A percentile compares a stretch with the other conserved stretches of the same genome.
phyloP scores from a whole-genome alignment of 2,797 vertebrate genomes.

The Sebastes nivosus region DNA sequence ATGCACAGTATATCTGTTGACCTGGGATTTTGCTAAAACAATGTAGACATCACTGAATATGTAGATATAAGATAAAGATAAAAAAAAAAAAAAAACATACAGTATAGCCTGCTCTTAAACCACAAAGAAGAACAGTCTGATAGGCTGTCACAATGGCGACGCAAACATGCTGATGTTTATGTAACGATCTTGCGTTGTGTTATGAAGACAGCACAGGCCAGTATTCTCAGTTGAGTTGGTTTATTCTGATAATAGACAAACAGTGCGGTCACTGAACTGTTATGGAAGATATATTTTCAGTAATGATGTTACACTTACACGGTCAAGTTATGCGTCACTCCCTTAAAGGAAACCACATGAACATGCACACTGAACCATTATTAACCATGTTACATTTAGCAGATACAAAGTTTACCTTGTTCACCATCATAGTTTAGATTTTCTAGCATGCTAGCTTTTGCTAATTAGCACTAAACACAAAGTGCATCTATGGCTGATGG shows the following conservation, averaged over 20 bases:
- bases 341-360: too few relatives aligned
- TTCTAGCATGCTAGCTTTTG: background rate
- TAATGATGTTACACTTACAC: background rate
- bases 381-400: too few relatives aligned
- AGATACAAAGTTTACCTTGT: background rate
- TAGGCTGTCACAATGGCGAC: background rate
- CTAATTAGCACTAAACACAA: background rate
- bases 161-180: too few relatives aligned
- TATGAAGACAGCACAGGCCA: too few relatives aligned
- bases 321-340: too few relatives aligned
- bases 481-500: background rate
- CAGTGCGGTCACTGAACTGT: too few relatives aligned
- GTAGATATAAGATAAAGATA: background rate
- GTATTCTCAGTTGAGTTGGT: too few relatives aligned
- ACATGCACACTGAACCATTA: too few relatives aligned
- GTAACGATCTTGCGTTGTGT: too few relatives aligned
- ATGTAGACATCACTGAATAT: background rate
- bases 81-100: background rate
- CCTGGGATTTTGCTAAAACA: background rate
- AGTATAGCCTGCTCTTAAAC: background rate
- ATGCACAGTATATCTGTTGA: conserved; percentile 4
- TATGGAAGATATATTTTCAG: too few relatives aligned
- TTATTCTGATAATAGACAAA: too few relatives aligned
- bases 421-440: background rate
- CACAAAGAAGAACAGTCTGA: background rate